Percentiles rank a stretch among this genome's conserved stretches.
Conservation (phyloP, 2,113 vertebrate species). For the Megaceryle maxima region DNA sequence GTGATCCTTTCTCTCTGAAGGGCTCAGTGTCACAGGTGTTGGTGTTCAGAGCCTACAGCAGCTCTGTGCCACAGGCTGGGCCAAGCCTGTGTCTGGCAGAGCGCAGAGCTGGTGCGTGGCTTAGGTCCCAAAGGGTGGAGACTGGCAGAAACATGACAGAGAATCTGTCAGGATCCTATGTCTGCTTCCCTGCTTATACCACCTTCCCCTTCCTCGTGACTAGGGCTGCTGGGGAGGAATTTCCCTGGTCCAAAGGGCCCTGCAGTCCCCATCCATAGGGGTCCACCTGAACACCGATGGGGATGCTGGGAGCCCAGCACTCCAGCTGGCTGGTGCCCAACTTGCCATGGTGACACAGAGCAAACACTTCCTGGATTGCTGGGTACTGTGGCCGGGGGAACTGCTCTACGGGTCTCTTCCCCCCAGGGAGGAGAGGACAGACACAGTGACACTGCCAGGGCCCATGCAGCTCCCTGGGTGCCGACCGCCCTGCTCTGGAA, state of each 20-base stretch:
- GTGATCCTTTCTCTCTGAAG: background rate
- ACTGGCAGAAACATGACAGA: background rate
- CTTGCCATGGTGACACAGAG: background rate
- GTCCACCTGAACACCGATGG: too few species aligned
- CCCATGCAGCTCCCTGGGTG: too few species aligned
- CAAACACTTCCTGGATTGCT: background rate
- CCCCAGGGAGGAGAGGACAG: background rate
- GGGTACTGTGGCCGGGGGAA: background rate
- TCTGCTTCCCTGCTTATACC: background rate
- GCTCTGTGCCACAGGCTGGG: background rate
- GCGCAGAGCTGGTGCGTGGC: rapidly evolving
- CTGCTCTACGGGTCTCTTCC: rapidly evolving
- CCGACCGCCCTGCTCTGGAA: background rate
- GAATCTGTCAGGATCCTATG: background rate
- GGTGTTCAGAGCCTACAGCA: background rate
- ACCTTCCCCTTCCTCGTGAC: background rate
- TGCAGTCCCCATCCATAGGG: background rate
- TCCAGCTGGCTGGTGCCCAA: background rate
- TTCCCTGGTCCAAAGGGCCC: background rate
- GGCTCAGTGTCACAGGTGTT: rapidly evolving
- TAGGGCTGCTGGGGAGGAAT: background rate
- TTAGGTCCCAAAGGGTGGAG: background rate
- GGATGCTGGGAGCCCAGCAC: background rate
- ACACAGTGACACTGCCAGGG: background rate
- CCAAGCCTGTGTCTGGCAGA: background rate